Base-by-base conservation (phyloP, 2,113 vertebrate species). In the Thoracochromis brauschi region DNA sequence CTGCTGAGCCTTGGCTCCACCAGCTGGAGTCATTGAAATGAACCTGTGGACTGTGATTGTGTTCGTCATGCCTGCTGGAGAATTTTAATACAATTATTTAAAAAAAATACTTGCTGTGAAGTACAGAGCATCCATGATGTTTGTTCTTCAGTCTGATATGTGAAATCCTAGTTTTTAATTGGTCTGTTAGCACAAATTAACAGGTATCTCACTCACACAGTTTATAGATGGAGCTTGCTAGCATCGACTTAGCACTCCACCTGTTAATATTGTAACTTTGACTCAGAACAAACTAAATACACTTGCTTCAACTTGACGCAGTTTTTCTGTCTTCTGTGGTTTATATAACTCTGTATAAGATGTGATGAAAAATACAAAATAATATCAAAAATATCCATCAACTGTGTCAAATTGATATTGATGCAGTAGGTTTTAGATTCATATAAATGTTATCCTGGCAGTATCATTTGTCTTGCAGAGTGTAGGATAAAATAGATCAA, bases 281-380 rank as follows among this genome's bases (percentile, higher is more conserved):
- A 29, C 9, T 31, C 24, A 45, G 26, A 73, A 17, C 65, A 45
- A 42, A 73, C 7, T 68, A 40, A 68, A 35, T 13, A 1, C 60
- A 65, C 60, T 40, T 40, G 63, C 63, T 68, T 68, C 63, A 68
- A 38, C 10, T 8, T 21, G 60, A 8, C 33, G 3, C 0, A 0
- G 10, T 0, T 38, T 8, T 38, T 12, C 31, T 1, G 33, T 65
- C 11, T 35, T 13, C 33, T 40, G 33, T 14, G 19, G 33, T 21
- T 40, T 24, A 68, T 68, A 40, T 3, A 68, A 14, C 2, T 71
- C 65, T 0, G n/a, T 0, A 40, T 42, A 42, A 71, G 35, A 24
- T 24, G 65, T 2, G 5, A 71, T 24, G 65, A 6, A 38, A 68
- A 68, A 68, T 40, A 68, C 35, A 68, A 71, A 42, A 24, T 4